These are phyloP conservation scores for Delichon dasypus DNA, from an alignment of 2,797 vertebrate species.

Conservation along the genomic window DNA sequence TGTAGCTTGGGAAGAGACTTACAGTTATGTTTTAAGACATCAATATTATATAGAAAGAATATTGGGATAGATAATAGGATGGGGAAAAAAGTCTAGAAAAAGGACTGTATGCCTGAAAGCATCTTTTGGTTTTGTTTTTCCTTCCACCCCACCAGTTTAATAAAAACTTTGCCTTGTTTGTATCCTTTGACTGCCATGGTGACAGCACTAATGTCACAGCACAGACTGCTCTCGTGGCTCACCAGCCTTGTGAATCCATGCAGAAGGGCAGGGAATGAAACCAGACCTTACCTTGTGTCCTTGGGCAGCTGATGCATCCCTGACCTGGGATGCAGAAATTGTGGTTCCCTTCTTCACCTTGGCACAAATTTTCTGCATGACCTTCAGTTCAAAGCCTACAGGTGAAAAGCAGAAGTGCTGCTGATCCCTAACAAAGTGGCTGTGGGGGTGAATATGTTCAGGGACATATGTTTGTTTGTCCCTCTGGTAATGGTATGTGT, in stretches of 20 bases:
- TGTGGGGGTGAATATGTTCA: neutral
- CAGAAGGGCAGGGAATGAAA: neutral
- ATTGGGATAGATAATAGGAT: neutral
- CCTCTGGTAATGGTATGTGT: neutral
- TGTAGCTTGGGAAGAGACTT: neutral
- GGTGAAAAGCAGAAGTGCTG: neutral
- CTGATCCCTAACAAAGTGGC: neutral
- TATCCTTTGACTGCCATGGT: neutral
- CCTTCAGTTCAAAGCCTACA: neutral
- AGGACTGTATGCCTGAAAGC: neutral
- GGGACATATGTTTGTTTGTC: fast-evolving
- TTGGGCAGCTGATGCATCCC: neutral
- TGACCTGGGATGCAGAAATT: neutral
- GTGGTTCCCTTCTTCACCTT: neutral
- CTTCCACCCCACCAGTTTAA: neutral
- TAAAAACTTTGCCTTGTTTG: slow-evolving; percentile 10
- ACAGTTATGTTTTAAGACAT: neutral
- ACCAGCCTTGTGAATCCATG: neutral
- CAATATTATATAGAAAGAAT: neutral
- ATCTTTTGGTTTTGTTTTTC: neutral
- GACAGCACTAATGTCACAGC: neutral
- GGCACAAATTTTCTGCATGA: neutral
- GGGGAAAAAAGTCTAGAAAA: neutral
- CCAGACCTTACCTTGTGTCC: neutral
- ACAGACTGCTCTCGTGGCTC: neutral